Evolutionary conservation across 2,888 invertebrate species (phyloP).

Genomic region (Epinotia brunnichana): DNA sequence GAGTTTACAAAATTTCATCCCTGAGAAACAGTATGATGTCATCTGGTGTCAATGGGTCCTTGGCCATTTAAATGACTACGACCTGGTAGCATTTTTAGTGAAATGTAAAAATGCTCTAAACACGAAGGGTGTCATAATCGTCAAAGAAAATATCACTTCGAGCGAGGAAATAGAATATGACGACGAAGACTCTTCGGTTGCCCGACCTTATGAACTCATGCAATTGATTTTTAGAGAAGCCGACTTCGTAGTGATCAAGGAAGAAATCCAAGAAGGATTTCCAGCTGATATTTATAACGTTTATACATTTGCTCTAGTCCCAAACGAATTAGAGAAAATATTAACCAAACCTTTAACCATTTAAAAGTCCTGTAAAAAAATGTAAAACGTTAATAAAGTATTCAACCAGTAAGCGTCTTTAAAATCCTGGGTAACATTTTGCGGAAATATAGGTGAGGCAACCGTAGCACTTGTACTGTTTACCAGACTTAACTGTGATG

Average conservation of each 20-base stretch:
- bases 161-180: slow-evolving; percentile 87
- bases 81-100: slow-evolving; percentile 89
- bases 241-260: slow-evolving; percentile 86
- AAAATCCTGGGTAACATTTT: slow-evolving; percentile 9
- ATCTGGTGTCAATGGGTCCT: slow-evolving; percentile 99
- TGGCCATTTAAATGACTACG: slow-evolving; percentile 92
- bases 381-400: slow-evolving; percentile 16
- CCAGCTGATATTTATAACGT: slow-evolving; percentile 95
- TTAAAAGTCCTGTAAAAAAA: slow-evolving; percentile 7
- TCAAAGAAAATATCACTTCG: slow-evolving; percentile 90
- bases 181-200: slow-evolving; percentile 94
- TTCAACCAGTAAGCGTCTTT: slow-evolving; percentile 6
- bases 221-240: slow-evolving; percentile 87
- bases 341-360: background rate
- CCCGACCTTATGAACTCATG: slow-evolving; percentile 88
- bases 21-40: slow-evolving; percentile 91
- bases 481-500: slow-evolving; percentile 66
- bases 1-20: slow-evolving; percentile 93
- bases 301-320: slow-evolving; percentile 91
- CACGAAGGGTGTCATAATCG: slow-evolving; percentile 63
- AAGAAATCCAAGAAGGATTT: slow-evolving; percentile 90
- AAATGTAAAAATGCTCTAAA: slow-evolving; percentile 81
- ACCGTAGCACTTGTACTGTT: slow-evolving; percentile 52
- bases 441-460: slow-evolving; percentile 28
- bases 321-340: slow-evolving; percentile 52